These are phyloP conservation scores for Sitophilus oryzae DNA, from an alignment of 1,140 invertebrate species.

Conservation along the genomic window DNA sequence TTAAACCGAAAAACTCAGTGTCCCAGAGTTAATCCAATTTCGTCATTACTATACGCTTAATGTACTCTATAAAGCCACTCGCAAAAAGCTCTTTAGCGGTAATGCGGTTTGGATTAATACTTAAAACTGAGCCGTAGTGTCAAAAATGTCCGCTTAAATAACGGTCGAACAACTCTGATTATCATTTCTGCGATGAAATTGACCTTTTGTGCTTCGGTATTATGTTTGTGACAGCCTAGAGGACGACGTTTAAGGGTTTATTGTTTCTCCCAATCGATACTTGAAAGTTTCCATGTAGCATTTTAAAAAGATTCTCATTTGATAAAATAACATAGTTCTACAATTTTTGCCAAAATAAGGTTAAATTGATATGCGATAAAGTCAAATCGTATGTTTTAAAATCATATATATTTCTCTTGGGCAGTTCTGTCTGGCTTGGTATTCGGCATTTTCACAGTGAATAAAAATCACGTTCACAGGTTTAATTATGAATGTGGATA, in stretches of 20 bases:
- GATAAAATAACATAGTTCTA: too few species aligned
- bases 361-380: too few species aligned
- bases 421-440: too few species aligned
- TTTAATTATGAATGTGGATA: too few species aligned
- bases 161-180: not conserved
- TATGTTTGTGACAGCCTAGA: not conserved
- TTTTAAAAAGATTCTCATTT: too few species aligned
- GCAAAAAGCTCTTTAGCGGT: not conserved
- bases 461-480: too few species aligned
- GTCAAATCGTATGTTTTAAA: too few species aligned
- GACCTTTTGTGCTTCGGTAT: not conserved
- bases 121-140: not conserved
- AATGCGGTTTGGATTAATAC: not conserved
- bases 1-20: too few species aligned
- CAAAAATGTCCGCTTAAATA: not conserved
- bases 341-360: too few species aligned
- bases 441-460: too few species aligned
- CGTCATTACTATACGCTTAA: not conserved
- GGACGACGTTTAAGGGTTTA: not conserved
- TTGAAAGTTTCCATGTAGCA: too few species aligned
- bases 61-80: not conserved
- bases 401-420: too few species aligned
- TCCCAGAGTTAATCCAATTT: not conserved
- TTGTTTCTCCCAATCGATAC: not conserved
- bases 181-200: not conserved